phyloP scores from a whole-genome alignment of 2,797 vertebrate species.

The Huso huso region DNA sequence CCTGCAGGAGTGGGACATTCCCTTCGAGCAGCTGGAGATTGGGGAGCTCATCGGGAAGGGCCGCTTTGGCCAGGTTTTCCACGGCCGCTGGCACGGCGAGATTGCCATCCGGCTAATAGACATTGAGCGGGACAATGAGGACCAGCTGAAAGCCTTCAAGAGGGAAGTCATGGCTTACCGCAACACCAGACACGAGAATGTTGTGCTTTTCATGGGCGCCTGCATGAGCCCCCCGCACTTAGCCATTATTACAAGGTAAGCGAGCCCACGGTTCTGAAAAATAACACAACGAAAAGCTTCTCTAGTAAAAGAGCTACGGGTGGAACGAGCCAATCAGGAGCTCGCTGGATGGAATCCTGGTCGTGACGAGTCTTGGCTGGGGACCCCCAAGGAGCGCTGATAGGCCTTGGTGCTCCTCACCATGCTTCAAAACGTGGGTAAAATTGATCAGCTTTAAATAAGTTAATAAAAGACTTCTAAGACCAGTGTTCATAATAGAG shows the following conservation, averaged over 20 bases:
- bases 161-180: conserved; percentile 96
- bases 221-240: conserved; percentile 97
- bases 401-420: no score
- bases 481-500: no score
- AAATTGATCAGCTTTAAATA: no score
- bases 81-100: conserved; percentile 94
- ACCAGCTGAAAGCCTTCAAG: conserved; percentile 96
- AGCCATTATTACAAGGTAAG: conserved; percentile 96
- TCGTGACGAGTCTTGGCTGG: no score
- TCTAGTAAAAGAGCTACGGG: no score
- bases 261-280: not conserved
- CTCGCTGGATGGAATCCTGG: no score
- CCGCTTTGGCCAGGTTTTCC: conserved; percentile 92
- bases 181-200: conserved; percentile 95
- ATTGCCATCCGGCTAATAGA: conserved; percentile 94
- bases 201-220: conserved; percentile 97
- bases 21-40: conserved; percentile 93
- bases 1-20: conserved; percentile 98
- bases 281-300: no score
- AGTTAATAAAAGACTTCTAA: no score
- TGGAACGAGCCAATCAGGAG: no score
- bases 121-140: conserved; percentile 94
- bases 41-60: conserved; percentile 95
- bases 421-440: no score
- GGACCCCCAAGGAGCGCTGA: no score